phyloP scores from a whole-genome alignment of 2,797 vertebrate genomes.

The Glossophaga mutica region DNA sequence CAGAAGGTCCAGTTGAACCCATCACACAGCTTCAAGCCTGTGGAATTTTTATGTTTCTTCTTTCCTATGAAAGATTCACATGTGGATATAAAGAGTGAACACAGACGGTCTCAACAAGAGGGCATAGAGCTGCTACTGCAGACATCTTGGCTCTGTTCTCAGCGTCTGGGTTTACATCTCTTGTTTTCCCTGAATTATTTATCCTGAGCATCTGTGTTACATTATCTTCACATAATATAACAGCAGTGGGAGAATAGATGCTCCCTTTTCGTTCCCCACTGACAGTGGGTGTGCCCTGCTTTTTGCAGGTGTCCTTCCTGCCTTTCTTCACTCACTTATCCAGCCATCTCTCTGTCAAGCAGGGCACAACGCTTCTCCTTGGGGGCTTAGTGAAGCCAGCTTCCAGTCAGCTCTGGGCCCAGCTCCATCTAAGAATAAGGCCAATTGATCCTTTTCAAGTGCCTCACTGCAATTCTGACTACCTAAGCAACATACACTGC shows the following conservation, averaged over 20 bases:
- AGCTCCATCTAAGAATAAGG: constrained; percentile 13
- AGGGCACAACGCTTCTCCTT: neutral
- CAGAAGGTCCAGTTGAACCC: neutral
- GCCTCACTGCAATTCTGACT: neutral
- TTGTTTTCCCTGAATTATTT: constrained; percentile 78
- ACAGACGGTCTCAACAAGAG: constrained; percentile 48
- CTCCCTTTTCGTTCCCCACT: neutral
- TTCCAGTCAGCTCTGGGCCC: neutral
- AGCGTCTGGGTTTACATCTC: constrained; percentile 31
- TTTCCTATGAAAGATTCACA: constrained; percentile 68
- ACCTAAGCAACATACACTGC: neutral
- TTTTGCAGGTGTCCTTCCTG: constrained; percentile 44
- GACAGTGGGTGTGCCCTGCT: neutral
- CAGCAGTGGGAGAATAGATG: constrained; percentile 16
- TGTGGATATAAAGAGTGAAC: constrained; percentile 74
- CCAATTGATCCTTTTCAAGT: neutral
- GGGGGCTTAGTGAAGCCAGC: neutral
- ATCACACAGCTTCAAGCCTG: neutral
- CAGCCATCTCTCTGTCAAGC: neutral
- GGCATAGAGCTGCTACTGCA: constrained; percentile 5
- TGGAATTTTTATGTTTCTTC: neutral
- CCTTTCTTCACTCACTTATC: neutral
- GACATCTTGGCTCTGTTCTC: constrained; percentile 55
- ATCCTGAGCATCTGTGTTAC: constrained; percentile 71
- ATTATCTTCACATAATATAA: constrained; percentile 62